These are phyloP conservation scores for Ancistrus triradiatus DNA, from an alignment of 2,113 vertebrate species.

Conservation along the genomic window DNA sequence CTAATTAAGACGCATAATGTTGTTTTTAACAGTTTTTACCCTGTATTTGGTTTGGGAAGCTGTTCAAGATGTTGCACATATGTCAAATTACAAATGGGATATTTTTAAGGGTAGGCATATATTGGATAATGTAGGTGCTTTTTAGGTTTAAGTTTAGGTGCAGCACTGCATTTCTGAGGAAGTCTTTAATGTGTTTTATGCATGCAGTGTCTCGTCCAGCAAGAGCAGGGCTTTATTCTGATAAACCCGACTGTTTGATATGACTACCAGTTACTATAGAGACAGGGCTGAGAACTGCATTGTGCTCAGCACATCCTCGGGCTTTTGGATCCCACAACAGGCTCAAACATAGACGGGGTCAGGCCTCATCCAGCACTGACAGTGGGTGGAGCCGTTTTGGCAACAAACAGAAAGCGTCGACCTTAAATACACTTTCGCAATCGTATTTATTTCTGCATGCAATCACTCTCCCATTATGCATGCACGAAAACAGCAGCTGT, in stretches of 20 bases:
- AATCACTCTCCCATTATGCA: conserved; percentile 10
- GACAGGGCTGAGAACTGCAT: conserved; percentile 16
- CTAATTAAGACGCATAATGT: too few species aligned
- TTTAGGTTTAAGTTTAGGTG: not conserved
- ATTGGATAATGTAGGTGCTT: too few species aligned
- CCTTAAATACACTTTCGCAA: conserved; percentile 29
- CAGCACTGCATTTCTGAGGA: conserved; percentile 12
- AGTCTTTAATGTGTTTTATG: conserved; percentile 18
- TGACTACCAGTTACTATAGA: conserved; percentile 36
- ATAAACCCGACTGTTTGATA: conserved; percentile 25
- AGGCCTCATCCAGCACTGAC: not conserved
- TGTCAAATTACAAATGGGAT: too few species aligned
- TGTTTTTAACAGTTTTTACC: too few species aligned
- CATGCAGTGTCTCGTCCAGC: conserved; percentile 31
- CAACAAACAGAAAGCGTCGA: conserved; percentile 24
- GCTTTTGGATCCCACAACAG: conserved; percentile 35
- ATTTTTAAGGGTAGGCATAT: too few species aligned
- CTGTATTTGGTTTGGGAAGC: too few species aligned
- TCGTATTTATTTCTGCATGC: conserved; percentile 14
- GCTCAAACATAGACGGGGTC: conserved; percentile 30
- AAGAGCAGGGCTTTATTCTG: conserved; percentile 26
- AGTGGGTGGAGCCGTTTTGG: conserved; percentile 33
- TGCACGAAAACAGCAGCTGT: conserved; percentile 3
- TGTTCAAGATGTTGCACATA: too few species aligned
- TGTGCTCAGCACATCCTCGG: conserved; percentile 17